phyloP scores from a whole-genome alignment of 2,888 invertebrate species.

The Ormyrus pomaceus region DNA sequence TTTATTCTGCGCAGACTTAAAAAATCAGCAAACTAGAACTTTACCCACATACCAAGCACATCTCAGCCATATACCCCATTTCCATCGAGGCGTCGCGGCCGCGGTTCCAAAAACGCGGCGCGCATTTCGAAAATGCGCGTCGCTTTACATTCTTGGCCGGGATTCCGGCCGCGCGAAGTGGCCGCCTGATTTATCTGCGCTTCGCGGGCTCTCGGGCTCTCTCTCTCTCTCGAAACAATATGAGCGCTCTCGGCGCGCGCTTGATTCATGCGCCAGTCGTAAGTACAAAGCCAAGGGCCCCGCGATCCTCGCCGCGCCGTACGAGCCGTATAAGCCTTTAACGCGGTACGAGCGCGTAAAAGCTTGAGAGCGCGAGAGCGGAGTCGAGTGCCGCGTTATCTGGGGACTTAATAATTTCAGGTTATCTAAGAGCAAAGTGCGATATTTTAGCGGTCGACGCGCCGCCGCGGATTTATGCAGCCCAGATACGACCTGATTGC shows the following conservation, averaged over 20 bases:
- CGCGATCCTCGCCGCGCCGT: neutral
- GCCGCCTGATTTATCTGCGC: too few species aligned
- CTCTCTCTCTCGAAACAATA: slow-evolving; percentile 6
- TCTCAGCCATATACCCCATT: too few species aligned
- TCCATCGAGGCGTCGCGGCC: too few species aligned
- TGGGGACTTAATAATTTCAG: slow-evolving; percentile 36
- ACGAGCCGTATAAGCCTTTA: neutral
- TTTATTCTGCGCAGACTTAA: too few species aligned
- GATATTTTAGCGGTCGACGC: too few species aligned
- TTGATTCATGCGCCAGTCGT: slow-evolving; percentile 32
- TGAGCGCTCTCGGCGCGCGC: neutral
- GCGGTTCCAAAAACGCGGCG: neutral
- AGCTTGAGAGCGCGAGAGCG: too few species aligned
- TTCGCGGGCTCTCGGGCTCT: neutral
- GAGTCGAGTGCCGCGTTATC: neutral
- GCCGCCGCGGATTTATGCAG: too few species aligned
- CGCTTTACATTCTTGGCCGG: slow-evolving; percentile 38
- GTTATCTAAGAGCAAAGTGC: slow-evolving; percentile 8
- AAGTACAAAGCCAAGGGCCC: slow-evolving; percentile 8
- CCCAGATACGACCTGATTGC: too few species aligned
- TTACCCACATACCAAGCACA: too few species aligned
- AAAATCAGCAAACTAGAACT: too few species aligned
- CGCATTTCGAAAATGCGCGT: slow-evolving; percentile 25
- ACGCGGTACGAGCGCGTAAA: neutral
- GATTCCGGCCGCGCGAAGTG: neutral